Base-by-base conservation (phyloP, 2,888 invertebrate species). In the Caenorhabditis parvicauda region DNA sequence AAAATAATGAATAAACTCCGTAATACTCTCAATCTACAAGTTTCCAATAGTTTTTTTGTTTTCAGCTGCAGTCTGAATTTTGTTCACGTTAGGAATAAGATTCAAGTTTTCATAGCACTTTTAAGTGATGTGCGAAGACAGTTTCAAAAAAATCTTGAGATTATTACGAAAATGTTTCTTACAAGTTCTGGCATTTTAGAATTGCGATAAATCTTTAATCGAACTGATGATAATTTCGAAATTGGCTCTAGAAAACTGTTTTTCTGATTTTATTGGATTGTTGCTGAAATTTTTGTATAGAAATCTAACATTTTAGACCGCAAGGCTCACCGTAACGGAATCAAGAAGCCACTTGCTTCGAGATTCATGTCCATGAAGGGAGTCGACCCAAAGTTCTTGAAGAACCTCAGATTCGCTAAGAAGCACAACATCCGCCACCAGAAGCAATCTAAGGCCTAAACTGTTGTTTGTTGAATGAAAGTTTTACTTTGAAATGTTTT, bases 321-420 rank as follows among this genome's bases (percentile, higher is more conserved):
- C 68, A 96, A 96, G 85, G 92, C 91, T 70, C 96, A 96, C 83
- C 88, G 96, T 74, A 98, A 98, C 88, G 94, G 94, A 69, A 96
- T 98, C 82, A 89, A 91, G 83, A 90, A 89, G 82, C 95, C 95
- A 42, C 90, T 87, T 82, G 88, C 89, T 73, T 87, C 88, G 83
- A 88, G 90, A 82, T 91, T 91, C 82, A 91, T 92, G 86, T 92
- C 93, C 48, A 91, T 92, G 73, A 88, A 91, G 82, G 96, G 96
- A 74, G 95, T 96, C 87, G 95, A 96, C 83, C 88, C 92, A 44
- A 96, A 96, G 84, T 96, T 94, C 86, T 85, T 96, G 83, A 89
- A 88, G 78, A 96, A 96, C 84, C 89, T 94, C 83, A 88, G 90
- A 82, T 95, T 92, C 84, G 90, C 92, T 68, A 91, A 62, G 60